Evolutionary conservation across 1,140 invertebrate species (phyloP).

Genomic region (Bombyx mandarina): DNA sequence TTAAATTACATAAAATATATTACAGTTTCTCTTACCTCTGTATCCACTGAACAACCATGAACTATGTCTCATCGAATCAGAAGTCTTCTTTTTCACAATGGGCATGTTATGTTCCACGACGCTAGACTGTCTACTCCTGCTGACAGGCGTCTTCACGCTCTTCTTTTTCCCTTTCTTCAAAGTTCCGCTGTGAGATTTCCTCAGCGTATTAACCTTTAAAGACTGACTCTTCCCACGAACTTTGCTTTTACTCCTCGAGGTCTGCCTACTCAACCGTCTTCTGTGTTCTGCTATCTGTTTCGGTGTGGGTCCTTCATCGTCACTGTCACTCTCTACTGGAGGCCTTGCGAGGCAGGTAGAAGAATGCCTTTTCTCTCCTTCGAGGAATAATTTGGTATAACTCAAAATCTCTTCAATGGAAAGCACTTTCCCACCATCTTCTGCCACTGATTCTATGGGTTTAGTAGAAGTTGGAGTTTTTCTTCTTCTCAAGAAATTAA

Average conservation of each 20-base stretch:
- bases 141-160: slow-evolving; percentile 33
- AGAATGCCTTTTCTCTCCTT: slow-evolving; percentile 52
- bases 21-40: slow-evolving; percentile 27
- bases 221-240: slow-evolving; percentile 56
- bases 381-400: slow-evolving; percentile 54
- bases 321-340: slow-evolving; percentile 51
- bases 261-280: slow-evolving; percentile 54
- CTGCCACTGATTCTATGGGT: slow-evolving; percentile 49
- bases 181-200: slow-evolving; percentile 58
- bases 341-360: slow-evolving; percentile 25
- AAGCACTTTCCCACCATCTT: slow-evolving; percentile 39
- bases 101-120: slow-evolving; percentile 45
- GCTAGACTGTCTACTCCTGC: slow-evolving; percentile 49
- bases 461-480: slow-evolving; percentile 55
- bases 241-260: slow-evolving; percentile 63
- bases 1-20: too few species aligned
- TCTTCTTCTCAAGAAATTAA: slow-evolving; percentile 60
- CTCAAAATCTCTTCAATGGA: slow-evolving; percentile 48
- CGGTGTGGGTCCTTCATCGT: slow-evolving; percentile 50
- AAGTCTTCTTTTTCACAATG: slow-evolving; percentile 44
- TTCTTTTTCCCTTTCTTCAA: slow-evolving; percentile 62
- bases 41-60: slow-evolving; percentile 64
- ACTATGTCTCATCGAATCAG: slow-evolving; percentile 43
- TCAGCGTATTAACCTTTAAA: slow-evolving; percentile 54
- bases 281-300: slow-evolving; percentile 52